phyloP scores from a whole-genome alignment of 2,797 vertebrate genomes.

The Clarias pachynema region DNA sequence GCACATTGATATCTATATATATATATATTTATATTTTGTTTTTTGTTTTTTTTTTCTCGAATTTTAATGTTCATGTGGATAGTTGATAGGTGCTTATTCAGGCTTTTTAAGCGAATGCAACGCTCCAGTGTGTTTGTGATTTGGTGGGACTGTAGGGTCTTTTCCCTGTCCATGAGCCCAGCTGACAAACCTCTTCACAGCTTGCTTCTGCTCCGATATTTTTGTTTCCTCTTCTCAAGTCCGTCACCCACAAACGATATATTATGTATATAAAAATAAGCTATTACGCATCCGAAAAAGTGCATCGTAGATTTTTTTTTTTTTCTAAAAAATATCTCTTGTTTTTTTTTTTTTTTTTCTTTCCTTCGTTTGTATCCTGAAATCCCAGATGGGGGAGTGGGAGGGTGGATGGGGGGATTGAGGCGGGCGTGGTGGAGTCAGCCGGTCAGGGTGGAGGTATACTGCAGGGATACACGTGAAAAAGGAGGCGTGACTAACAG shows the following conservation, averaged over 20 bases:
- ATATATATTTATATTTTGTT: constrained; percentile 24
- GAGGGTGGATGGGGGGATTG: constrained; percentile 8
- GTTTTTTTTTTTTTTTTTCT: constrained; percentile 62
- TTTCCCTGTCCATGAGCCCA: constrained; percentile 32
- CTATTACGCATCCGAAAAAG: constrained; percentile 85
- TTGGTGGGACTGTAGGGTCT: constrained; percentile 65
- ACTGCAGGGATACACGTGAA: constrained; percentile 25
- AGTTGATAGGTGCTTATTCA: constrained; percentile 70
- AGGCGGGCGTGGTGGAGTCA: constrained; percentile 24
- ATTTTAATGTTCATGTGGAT: constrained; percentile 55
- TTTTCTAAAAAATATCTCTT: constrained; percentile 76
- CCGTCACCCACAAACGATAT: constrained; percentile 59
- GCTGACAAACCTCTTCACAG: constrained; percentile 76
- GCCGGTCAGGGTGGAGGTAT: constrained; percentile 9
- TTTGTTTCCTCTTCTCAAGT: constrained; percentile 36
- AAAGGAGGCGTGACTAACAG: constrained; percentile 32
- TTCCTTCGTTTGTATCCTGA: constrained; percentile 63
- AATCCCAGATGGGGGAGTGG: constrained; percentile 33
- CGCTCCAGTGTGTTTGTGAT: constrained; percentile 60
- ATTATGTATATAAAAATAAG: constrained; percentile 83
- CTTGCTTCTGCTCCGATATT: constrained; percentile 66
- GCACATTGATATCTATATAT: constrained; percentile 40
- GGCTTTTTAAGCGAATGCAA: constrained; percentile 69
- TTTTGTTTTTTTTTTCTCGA: constrained; percentile 35
- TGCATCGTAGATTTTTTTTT: constrained; percentile 73